phyloP scores from a whole-genome alignment of 2,113 vertebrate species.

The Rhynchomys soricoides region DNA sequence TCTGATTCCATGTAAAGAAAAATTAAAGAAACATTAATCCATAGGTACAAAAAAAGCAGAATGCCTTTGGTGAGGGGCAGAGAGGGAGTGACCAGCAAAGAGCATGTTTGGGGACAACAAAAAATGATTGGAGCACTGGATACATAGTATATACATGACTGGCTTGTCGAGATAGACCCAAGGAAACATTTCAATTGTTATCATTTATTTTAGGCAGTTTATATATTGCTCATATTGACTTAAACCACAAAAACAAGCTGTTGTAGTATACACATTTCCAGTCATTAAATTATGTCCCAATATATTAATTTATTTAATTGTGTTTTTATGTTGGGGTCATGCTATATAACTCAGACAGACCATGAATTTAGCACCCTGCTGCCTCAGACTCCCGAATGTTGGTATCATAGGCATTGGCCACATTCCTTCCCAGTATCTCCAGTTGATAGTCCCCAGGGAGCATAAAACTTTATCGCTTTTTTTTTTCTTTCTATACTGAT shows the following conservation, averaged over 20 bases:
- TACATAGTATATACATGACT: background rate
- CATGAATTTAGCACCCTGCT: background rate
- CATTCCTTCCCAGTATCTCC: background rate
- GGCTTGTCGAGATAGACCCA: constrained; percentile 27
- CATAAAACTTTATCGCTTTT: background rate
- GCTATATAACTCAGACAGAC: background rate
- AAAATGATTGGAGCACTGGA: background rate
- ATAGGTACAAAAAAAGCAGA: background rate
- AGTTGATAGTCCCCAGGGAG: background rate
- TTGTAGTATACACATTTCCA: background rate
- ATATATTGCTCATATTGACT: background rate
- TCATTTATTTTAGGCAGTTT: background rate
- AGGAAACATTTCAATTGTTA: background rate
- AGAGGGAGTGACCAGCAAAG: background rate
- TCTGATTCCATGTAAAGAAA: background rate
- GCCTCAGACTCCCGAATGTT: background rate
- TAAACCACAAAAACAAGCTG: constrained; percentile 30
- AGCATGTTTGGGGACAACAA: background rate
- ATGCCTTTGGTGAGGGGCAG: background rate
- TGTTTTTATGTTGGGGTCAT: no score
- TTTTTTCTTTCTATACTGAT: background rate
- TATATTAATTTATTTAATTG: background rate
- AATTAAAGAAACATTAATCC: background rate
- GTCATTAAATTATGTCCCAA: background rate
- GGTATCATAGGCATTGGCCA: background rate